These are phyloP conservation scores for Psilanteris sp. DNA, from an alignment of 1,140 invertebrate genomes.

Conservation along the genomic window DNA sequence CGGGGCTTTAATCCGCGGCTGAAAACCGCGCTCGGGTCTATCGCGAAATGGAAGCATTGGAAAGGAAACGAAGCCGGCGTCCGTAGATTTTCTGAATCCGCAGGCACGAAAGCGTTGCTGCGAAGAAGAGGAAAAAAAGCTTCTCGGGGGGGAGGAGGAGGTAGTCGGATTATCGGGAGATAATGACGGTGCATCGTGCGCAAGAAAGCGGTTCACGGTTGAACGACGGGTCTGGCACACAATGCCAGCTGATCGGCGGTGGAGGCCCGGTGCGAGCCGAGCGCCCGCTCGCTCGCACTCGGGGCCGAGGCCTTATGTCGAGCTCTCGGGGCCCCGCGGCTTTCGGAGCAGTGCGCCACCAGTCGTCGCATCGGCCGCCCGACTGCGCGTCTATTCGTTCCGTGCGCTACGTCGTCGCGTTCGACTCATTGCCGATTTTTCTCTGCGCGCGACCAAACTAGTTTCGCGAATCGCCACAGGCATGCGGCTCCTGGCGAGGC, in stretches of 20 bases:
- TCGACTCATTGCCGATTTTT: neutral
- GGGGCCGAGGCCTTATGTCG: slow-evolving; percentile 53
- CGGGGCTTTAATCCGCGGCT: too few relatives aligned
- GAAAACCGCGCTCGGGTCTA: too few relatives aligned
- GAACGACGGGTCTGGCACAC: slow-evolving; percentile 60
- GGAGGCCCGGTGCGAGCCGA: slow-evolving; percentile 56
- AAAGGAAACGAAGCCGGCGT: too few relatives aligned
- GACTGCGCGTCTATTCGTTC: slow-evolving; percentile 9
- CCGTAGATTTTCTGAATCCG: too few relatives aligned
- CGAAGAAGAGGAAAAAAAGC: neutral
- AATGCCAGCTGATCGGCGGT: slow-evolving; percentile 54
- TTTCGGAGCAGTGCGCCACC: slow-evolving; percentile 72
- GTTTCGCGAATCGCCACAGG: too few relatives aligned
- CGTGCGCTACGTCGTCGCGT: neutral
- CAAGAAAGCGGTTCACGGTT: slow-evolving; percentile 35
- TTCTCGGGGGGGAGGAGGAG: neutral
- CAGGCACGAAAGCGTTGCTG: too few relatives aligned
- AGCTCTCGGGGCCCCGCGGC: slow-evolving; percentile 67
- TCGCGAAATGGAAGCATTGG: too few relatives aligned
- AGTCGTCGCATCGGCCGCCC: slow-evolving; percentile 75
- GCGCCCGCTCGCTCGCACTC: slow-evolving; percentile 52
- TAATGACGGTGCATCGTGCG: slow-evolving; percentile 41
- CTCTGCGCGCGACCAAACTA: too few relatives aligned
- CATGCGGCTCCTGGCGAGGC: too few relatives aligned
- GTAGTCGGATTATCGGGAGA: slow-evolving; percentile 38